A percentile compares a stretch with the other conserved stretches of the same genome.
Conservation (phyloP, 2,797 vertebrate genomes). For the Platalea minor region DNA sequence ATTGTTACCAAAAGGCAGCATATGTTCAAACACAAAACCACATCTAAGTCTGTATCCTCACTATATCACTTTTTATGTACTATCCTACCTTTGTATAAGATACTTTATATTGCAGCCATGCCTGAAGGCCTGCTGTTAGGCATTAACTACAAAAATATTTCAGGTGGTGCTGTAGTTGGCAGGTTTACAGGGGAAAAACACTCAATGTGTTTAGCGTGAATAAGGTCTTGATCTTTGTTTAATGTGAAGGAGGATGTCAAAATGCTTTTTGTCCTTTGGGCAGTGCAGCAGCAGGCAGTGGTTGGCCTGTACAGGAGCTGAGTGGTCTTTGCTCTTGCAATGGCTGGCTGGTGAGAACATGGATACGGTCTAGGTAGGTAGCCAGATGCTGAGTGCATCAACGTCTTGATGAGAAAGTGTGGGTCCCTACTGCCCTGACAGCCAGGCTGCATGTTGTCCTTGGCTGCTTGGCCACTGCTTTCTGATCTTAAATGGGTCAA, state of each 20-base stretch:
- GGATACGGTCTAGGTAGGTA: rapidly evolving
- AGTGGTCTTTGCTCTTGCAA: neutral
- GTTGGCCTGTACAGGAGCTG: neutral
- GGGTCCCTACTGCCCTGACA: neutral
- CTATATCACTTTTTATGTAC: neutral
- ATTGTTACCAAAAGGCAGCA: neutral
- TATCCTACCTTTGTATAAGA: neutral
- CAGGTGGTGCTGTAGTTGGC: neutral
- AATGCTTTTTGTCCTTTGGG: neutral
- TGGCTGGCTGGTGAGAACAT: neutral
- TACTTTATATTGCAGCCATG: neutral
- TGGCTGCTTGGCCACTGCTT: neutral
- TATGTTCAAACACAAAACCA: neutral
- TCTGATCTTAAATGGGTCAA: neutral
- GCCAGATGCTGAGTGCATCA: neutral
- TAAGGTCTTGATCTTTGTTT: neutral
- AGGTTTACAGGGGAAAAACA: neutral
- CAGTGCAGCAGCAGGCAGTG: neutral
- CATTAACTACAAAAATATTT: neutral
- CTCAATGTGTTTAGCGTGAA: rapidly evolving
- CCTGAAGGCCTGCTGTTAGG: neutral
- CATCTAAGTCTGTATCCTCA: neutral
- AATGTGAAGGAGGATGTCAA: neutral
- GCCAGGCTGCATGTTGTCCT: neutral
- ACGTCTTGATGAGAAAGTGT: neutral